Percentiles rank a stretch among this genome's conserved stretches.
These are phyloP conservation scores for Molanna angustata DNA, from an alignment of 2,888 invertebrate genomes.

Conservation along the genomic window DNA sequence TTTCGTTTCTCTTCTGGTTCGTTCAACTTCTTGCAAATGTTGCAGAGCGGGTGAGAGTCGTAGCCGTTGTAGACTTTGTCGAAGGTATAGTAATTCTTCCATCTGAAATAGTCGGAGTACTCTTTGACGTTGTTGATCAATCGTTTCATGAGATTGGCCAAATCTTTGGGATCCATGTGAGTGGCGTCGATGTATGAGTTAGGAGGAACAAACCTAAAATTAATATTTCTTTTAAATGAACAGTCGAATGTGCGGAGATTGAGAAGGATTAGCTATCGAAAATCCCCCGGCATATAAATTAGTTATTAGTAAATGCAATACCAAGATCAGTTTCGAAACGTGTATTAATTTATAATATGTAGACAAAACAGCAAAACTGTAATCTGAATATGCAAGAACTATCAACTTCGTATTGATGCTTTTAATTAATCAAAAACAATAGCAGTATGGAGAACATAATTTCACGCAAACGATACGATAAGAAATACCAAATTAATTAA, in stretches of 20 bases:
- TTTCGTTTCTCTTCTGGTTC: slow-evolving; percentile 12
- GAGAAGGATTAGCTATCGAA: too few relatives aligned
- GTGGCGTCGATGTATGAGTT: slow-evolving; percentile 44
- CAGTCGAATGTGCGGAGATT: background rate
- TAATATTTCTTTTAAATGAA: background rate
- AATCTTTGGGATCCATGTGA: slow-evolving; percentile 36
- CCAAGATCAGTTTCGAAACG: too few relatives aligned
- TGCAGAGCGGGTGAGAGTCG: slow-evolving; percentile 46
- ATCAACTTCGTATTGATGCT: too few relatives aligned
- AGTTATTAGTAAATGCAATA: too few relatives aligned
- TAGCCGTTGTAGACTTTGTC: slow-evolving; percentile 37
- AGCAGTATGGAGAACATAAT: too few relatives aligned
- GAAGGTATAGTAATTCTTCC: slow-evolving; percentile 46
- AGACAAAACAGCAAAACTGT: too few relatives aligned
- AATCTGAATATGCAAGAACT: too few relatives aligned
- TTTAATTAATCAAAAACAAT: too few relatives aligned
- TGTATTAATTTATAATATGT: too few relatives aligned
- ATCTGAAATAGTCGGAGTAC: slow-evolving; percentile 44
- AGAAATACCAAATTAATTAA: background rate
- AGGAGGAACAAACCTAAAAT: slow-evolving; percentile 47
- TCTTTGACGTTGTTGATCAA: slow-evolving; percentile 40
- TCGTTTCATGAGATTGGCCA: slow-evolving; percentile 42
- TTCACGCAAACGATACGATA: background rate
- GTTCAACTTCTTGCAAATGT: slow-evolving; percentile 38
- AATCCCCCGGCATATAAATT: too few relatives aligned